These are phyloP conservation scores for Eristalinus aeneus DNA, from an alignment of 2,888 invertebrate genomes.

Conservation along the genomic window DNA sequence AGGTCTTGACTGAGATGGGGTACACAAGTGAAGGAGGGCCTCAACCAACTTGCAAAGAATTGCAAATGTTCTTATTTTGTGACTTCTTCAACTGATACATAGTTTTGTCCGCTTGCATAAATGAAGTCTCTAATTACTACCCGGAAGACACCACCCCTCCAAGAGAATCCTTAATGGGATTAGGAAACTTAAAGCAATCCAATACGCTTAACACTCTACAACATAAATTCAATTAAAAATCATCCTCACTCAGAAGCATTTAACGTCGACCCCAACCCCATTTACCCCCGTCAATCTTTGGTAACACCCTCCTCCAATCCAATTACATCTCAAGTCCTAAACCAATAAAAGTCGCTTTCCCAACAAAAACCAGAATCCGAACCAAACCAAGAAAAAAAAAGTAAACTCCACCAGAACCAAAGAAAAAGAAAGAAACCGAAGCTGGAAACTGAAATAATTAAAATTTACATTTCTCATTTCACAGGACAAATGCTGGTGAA, in stretches of 20 bases:
- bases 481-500: conserved; percentile 95
- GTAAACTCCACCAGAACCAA: too few relatives aligned
- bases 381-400: background rate
- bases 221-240: background rate
- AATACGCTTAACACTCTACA: background rate
- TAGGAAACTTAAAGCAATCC: background rate
- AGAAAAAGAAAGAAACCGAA: conserved; percentile 8
- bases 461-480: conserved; percentile 62
- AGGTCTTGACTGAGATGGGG: too few relatives aligned
- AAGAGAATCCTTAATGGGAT: background rate
- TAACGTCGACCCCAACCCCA: background rate
- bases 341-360: background rate
- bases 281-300: background rate
- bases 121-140: background rate
- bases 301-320: background rate
- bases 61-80: background rate
- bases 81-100: background rate
- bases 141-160: background rate
- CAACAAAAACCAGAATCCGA: background rate
- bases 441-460: conserved; percentile 9
- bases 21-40: too few relatives aligned
- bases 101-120: background rate
- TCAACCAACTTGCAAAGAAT: background rate
- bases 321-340: background rate
- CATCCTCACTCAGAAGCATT: background rate